Base-by-base conservation (phyloP, 1,140 invertebrate genomes). In the Druon quercuslanigerum region DNA sequence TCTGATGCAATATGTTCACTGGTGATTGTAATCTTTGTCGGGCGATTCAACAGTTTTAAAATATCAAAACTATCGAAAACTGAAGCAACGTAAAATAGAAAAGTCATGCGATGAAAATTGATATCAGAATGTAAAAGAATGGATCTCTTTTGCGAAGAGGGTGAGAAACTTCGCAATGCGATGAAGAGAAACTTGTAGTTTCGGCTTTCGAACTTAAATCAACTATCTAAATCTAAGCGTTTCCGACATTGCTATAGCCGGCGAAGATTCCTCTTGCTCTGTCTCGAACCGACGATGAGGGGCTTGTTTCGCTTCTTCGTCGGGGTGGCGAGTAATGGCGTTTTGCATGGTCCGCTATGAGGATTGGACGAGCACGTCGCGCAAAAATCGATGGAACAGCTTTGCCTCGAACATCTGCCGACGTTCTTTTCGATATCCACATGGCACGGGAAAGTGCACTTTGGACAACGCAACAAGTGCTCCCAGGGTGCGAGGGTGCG, bases 201-300 rank as follows among this genome's bases (percentile, higher is more conserved):
- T 16, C 40, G 60, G 60, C 40, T 66, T 60, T 66, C 7, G 14
- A 66, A 66, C 33, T 66, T 40, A 16, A n/a, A 66, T 66, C 25
- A 66, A 33, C 25, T 46, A 66, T 66, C 25, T 66, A 66, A 66
- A 66, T 66, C 25, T 66, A 66, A 25, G 20, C 11, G 16, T 66
- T 66, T 66, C 60, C 25, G 60, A n/a, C 60, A 74, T 33, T 74
- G 76, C 81, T 82, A 88, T 76, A 91, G 82, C 74, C 90, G 83
- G 12, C 89, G 83, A 7, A 91, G 81, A 73, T 91, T 91, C 33
- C 89, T 83, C 52, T 91, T 91, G 80, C 89, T 91, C 71, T 91
- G 89, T 46, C 86, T 87, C 3, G 90, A 90, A 12, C 90, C 89
- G 33, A 88, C 85, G 50, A 90, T 73, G 8, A 88, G 82, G 5